Percentiles rank a stretch among this genome's conserved stretches.
These are phyloP conservation scores for Sycophaga agraensis DNA, from an alignment of 1,140 invertebrate species.

Conservation along the genomic window DNA sequence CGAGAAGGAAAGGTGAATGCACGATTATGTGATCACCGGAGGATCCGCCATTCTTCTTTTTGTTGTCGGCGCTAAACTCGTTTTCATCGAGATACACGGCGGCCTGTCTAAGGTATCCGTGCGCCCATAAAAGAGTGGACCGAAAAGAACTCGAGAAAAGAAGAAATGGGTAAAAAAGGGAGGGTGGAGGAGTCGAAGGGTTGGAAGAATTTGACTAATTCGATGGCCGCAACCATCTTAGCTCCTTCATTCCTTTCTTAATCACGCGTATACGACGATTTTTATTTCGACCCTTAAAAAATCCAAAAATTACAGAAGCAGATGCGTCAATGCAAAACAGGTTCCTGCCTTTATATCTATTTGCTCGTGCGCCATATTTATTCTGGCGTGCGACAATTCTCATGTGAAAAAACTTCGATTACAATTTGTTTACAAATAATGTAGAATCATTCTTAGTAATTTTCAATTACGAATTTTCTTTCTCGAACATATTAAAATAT, in stretches of 20 bases:
- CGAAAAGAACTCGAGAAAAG: background rate
- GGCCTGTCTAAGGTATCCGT: too few relatives aligned
- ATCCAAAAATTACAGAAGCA: too few relatives aligned
- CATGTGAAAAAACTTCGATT: too few relatives aligned
- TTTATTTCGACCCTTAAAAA: slow-evolving; percentile 32
- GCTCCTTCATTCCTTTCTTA: slow-evolving; percentile 25
- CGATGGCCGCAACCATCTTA: slow-evolving; percentile 4
- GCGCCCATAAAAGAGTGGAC: background rate
- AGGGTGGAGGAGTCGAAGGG: background rate
- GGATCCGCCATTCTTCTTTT: slow-evolving; percentile 41
- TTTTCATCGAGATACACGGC: slow-evolving; percentile 22
- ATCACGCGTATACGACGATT: slow-evolving; percentile 24
- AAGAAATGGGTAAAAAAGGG: background rate
- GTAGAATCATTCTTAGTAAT: too few relatives aligned
- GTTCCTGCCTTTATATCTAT: too few relatives aligned
- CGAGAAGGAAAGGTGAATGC: slow-evolving; percentile 47
- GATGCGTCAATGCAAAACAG: too few relatives aligned
- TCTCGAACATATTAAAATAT: too few relatives aligned
- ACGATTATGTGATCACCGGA: slow-evolving; percentile 56
- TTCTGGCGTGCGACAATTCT: too few relatives aligned
- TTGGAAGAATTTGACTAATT: slow-evolving; percentile 25
- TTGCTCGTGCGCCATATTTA: too few relatives aligned
- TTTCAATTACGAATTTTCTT: too few relatives aligned
- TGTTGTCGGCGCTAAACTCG: slow-evolving; percentile 22
- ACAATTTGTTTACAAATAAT: too few relatives aligned